Percentiles rank a stretch among this genome's conserved stretches.
Conservation (phyloP, 37 sponge, comb jelly and placozoan species). For the Bolinopsis microptera region DNA sequence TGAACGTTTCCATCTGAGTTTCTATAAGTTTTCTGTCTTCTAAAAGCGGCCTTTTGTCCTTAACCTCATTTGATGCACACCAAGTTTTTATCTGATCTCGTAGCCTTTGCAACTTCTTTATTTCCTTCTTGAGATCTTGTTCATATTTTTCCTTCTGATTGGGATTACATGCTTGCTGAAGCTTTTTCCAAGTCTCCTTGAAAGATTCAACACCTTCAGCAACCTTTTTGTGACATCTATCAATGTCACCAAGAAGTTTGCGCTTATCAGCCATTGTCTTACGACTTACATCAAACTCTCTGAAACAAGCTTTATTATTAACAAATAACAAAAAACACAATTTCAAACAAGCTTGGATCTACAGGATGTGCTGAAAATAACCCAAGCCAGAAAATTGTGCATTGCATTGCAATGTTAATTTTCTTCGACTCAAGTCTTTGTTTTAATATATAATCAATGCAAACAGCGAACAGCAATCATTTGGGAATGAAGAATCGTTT, state of each 20-base stretch:
- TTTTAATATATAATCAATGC: too few relatives aligned
- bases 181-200: constrained; percentile 96
- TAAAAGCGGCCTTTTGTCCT: constrained; percentile 87
- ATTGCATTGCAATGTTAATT: too few relatives aligned
- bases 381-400: too few relatives aligned
- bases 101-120: constrained; percentile 94
- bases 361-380: too few relatives aligned
- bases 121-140: constrained; percentile 97
- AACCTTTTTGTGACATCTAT: constrained; percentile 91
- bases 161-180: constrained; percentile 86
- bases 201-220: constrained; percentile 91
- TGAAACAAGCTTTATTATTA: too few relatives aligned
- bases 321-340: too few relatives aligned
- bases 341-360: too few relatives aligned
- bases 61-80: constrained; percentile 93
- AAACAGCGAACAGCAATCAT: too few relatives aligned
- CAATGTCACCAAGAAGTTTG: constrained; percentile 97
- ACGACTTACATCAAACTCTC: constrained; percentile 46
- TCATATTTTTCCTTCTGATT: constrained; percentile 99
- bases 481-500: too few relatives aligned
- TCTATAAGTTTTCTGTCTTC: constrained; percentile 94
- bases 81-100: constrained; percentile 98
- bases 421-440: too few relatives aligned
- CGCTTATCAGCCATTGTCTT: constrained; percentile 90
- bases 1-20: constrained; percentile 97